Evolutionary conservation across 2,113 vertebrate genomes (phyloP), one percentile per base, ranked within the genome.

Genomic region (Saguinus midas): DNA sequence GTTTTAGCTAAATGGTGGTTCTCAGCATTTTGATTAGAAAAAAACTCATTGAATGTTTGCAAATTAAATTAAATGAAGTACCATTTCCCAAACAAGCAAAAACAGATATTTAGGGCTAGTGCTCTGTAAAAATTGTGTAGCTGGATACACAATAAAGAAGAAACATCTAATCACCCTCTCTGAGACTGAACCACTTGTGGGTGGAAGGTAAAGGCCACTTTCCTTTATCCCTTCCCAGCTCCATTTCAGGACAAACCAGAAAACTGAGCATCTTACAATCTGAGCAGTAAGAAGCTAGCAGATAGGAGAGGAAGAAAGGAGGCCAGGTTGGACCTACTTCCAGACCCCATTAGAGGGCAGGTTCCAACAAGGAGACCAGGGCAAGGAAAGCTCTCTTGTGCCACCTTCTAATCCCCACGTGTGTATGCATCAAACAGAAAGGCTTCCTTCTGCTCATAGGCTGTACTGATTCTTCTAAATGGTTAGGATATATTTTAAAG

Each of bases 281-380:
- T 20, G 61, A 50, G 64, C 18, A 9, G 1, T n/a, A 37, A 50
- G 61, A 75, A 72, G 21, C 21, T 29, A 57, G 29, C 72, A 52
- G 35, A 7, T 43, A 8, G 29, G 25, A 73, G 12, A 35, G 21
- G 35, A 18, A 50, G 18, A 86, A 14, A 8, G 12, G 40, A 66
- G 14, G 57, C 9, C 9, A 0, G 2, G 10, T 13, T 11, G 3
- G 11, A 73, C 35, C 43, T 58, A 2, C 40, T 68, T 27, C 23
- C 18, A 14, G n/a, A 7, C 4, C 0, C 27, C 3, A 16, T 43
- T 43, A 5, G 17, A 55, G 6, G 16, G 7, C 2, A 0, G 23
- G 18, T 16, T 68, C 37, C 20, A 2, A 7, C 3, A 1, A 16
- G 27, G 0, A 12, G n/a, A 76, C 12, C 0, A 4, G 1, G 27